These are phyloP conservation scores for Lottia gigantea DNA, from an alignment of 2,888 invertebrate species.

Conservation along the genomic window DNA sequence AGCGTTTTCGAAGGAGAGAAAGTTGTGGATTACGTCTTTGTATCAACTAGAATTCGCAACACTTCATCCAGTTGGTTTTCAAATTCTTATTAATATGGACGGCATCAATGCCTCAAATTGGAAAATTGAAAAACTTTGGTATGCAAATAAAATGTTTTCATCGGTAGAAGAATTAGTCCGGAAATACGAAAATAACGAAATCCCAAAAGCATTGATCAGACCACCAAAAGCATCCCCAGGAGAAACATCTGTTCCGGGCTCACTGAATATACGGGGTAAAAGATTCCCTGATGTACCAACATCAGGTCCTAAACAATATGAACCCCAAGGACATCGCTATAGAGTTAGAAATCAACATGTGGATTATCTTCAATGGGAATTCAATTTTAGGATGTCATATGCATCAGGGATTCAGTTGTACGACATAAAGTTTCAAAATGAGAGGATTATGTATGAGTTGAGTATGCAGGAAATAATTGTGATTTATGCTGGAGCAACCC, in stretches of 20 bases:
- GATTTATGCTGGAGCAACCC: constrained; percentile 50
- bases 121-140: constrained; percentile 36
- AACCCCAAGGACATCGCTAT: constrained; percentile 52
- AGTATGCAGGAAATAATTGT: constrained; percentile 55
- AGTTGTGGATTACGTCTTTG: constrained; percentile 35
- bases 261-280: constrained; percentile 35
- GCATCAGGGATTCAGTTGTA: constrained; percentile 46
- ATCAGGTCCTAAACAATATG: constrained; percentile 40
- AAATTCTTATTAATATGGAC: constrained; percentile 38
- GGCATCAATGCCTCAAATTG: constrained; percentile 22
- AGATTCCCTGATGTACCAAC: constrained; percentile 28
- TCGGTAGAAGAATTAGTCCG: constrained; percentile 27
- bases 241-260: constrained; percentile 22
- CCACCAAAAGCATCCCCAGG: constrained; percentile 14
- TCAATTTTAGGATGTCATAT: constrained; percentile 48
- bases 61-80: constrained; percentile 46
- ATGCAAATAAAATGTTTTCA: constrained; percentile 29
- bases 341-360: constrained; percentile 44
- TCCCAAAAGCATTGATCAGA: constrained; percentile 7
- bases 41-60: constrained; percentile 36
- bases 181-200: constrained; percentile 20
- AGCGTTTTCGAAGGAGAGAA: constrained; percentile 22
- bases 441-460: constrained; percentile 55
- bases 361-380: constrained; percentile 52
- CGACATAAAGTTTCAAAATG: constrained; percentile 41